Percentiles rank a stretch among this genome's conserved stretches.
Conservation (phyloP, 1,140 invertebrate genomes). For the Lerema accius region DNA sequence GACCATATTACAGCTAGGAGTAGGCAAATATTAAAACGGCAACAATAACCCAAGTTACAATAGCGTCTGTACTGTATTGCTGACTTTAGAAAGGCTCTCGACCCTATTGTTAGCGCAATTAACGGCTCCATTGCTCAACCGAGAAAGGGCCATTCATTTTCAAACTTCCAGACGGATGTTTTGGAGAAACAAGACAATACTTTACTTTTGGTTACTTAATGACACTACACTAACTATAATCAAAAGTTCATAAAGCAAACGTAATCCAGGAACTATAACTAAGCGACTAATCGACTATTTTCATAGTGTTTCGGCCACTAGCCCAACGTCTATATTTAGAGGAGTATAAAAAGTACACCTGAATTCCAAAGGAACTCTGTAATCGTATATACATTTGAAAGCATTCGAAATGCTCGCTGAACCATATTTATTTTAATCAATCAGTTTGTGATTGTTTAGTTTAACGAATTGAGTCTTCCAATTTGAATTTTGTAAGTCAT, state of each 20-base stretch:
- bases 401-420: not conserved
- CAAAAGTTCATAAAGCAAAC: too few relatives aligned
- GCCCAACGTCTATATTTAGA: conserved; percentile 38
- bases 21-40: conserved; percentile 7
- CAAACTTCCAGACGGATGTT: conserved; percentile 21
- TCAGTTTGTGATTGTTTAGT: not conserved
- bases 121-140: conserved; percentile 56
- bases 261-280: too few relatives aligned
- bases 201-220: not conserved
- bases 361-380: conserved; percentile 16
- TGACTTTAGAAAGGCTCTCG: conserved; percentile 47
- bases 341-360: conserved; percentile 30
- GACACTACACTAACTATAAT: not conserved
- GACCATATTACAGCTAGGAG: conserved; percentile 9
- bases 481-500: not conserved
- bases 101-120: conserved; percentile 71
- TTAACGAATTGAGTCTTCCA: too few relatives aligned
- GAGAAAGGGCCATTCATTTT: conserved; percentile 54
- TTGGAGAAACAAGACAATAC: not conserved
- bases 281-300: not conserved
- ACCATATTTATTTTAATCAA: conserved; percentile 2
- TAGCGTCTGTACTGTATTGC: conserved; percentile 22
- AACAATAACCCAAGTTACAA: conserved; percentile 37
- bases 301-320: conserved; percentile 13
- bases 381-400: not conserved